A percentile compares a stretch with the other conserved stretches of the same genome.
Conservation (phyloP, 1,140 invertebrate genomes). For the Drosophila paulistorum region DNA sequence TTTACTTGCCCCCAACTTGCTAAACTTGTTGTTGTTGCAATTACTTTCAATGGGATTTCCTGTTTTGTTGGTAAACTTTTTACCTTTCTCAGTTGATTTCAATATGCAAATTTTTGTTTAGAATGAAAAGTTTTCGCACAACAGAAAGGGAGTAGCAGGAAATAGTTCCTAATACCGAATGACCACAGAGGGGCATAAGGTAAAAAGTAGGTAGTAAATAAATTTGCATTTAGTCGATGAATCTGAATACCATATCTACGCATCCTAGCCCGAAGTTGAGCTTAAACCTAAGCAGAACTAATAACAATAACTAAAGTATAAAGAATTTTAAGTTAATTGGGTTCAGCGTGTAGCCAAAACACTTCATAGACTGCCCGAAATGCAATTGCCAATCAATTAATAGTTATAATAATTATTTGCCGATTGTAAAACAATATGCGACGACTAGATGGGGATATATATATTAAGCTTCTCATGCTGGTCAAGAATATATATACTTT, state of each 20-base stretch:
- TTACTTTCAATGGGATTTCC: conserved; percentile 12
- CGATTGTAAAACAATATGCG: too few relatives aligned
- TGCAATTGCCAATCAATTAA: too few relatives aligned
- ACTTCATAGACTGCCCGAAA: too few relatives aligned
- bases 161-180: background rate
- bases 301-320: too few relatives aligned
- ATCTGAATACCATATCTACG: background rate
- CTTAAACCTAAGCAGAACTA: too few relatives aligned
- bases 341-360: too few relatives aligned
- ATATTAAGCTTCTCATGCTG: too few relatives aligned
- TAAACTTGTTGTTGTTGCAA: conserved; percentile 2
- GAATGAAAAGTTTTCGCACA: background rate
- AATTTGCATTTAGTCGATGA: background rate
- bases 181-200: background rate
- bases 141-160: background rate
- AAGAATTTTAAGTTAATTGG: too few relatives aligned
- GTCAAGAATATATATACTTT: too few relatives aligned
- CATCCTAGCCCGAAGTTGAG: too few relatives aligned
- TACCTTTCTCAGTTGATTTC: background rate
- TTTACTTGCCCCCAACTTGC: background rate
- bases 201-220: background rate
- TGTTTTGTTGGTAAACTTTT: conserved; percentile 4
- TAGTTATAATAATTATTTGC: too few relatives aligned
- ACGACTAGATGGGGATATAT: too few relatives aligned
- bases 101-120: conserved; percentile 13